Conservation (phyloP, 2,113 vertebrate genomes). For the Speoplatyrhinus poulsoni region DNA sequence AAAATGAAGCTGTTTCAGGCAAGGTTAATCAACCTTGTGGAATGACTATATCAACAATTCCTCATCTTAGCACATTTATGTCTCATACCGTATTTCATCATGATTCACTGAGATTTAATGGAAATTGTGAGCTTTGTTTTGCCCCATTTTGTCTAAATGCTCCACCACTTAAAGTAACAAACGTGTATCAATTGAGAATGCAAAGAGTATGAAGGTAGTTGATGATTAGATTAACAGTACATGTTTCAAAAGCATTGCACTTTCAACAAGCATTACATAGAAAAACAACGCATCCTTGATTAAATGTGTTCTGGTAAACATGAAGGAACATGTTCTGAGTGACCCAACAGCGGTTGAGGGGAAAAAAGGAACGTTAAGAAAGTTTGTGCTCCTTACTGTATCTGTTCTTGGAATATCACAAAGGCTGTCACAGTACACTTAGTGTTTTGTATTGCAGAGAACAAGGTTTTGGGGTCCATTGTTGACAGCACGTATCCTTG, state of each 20-base stretch:
- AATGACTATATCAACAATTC: slow-evolving; percentile 25
- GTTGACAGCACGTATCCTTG: background rate
- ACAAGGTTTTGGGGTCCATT: background rate
- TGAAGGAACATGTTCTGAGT: slow-evolving; percentile 13
- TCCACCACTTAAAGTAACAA: background rate
- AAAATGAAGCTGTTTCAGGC: slow-evolving; percentile 8
- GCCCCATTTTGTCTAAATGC: slow-evolving; percentile 6
- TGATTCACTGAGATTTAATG: slow-evolving; percentile 16
- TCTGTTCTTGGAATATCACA: slow-evolving; percentile 6
- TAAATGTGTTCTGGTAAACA: slow-evolving; percentile 4
- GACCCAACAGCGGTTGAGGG: background rate
- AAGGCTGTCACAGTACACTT: background rate
- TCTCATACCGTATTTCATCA: slow-evolving; percentile 12
- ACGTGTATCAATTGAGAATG: background rate
- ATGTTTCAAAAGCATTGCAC: background rate
- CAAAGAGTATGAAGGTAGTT: background rate
- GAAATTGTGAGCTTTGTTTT: slow-evolving; percentile 17
- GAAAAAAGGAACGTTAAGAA: slow-evolving; percentile 5
- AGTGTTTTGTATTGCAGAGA: background rate
- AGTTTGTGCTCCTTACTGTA: background rate
- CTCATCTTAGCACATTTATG: slow-evolving; percentile 11
- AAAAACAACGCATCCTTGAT: background rate
- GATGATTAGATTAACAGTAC: background rate
- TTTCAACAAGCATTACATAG: background rate
- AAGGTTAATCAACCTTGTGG: background rate